Conservation (phyloP, 2,888 invertebrate species). For the Acanthosepion pharaonis region DNA sequence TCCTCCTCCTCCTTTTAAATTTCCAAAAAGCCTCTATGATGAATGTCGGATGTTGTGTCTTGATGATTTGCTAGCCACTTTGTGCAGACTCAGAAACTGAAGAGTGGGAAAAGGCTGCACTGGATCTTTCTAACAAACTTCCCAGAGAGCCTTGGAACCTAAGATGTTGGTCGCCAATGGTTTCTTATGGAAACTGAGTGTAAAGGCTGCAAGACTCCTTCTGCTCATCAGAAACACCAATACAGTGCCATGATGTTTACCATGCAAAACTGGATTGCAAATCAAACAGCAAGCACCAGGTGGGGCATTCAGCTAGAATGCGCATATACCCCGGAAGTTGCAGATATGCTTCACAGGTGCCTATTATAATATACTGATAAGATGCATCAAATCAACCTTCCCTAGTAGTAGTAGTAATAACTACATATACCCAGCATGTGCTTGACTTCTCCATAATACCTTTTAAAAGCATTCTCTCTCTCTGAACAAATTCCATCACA, state of each 20-base stretch:
- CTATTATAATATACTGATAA: neutral
- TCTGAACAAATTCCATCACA: slow-evolving; percentile 24
- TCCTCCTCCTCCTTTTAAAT: neutral
- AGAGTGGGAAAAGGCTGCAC: neutral
- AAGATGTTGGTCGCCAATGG: slow-evolving; percentile 35
- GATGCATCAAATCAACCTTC: neutral
- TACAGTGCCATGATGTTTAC: slow-evolving; percentile 41
- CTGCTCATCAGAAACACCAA: slow-evolving; percentile 38
- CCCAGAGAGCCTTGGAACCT: slow-evolving; percentile 37
- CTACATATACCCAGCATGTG: slow-evolving; percentile 44
- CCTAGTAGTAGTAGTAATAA: slow-evolving; percentile 24
- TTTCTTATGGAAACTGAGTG: neutral
- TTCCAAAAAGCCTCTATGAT: neutral
- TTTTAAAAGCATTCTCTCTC: slow-evolving; percentile 34
- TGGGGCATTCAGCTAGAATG: slow-evolving; percentile 24
- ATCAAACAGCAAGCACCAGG: slow-evolving; percentile 43
- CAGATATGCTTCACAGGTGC: slow-evolving; percentile 36
- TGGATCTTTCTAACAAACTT: slow-evolving; percentile 14
- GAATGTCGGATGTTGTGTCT: neutral
- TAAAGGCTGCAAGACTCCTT: slow-evolving; percentile 34
- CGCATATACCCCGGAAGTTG: slow-evolving; percentile 12
- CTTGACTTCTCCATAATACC: neutral
- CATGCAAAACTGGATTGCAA: slow-evolving; percentile 25
- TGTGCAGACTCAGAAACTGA: neutral
- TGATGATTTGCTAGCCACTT: neutral